phyloP scores from a whole-genome alignment of 1,140 invertebrate genomes.

The Drosophila bocqueti region DNA sequence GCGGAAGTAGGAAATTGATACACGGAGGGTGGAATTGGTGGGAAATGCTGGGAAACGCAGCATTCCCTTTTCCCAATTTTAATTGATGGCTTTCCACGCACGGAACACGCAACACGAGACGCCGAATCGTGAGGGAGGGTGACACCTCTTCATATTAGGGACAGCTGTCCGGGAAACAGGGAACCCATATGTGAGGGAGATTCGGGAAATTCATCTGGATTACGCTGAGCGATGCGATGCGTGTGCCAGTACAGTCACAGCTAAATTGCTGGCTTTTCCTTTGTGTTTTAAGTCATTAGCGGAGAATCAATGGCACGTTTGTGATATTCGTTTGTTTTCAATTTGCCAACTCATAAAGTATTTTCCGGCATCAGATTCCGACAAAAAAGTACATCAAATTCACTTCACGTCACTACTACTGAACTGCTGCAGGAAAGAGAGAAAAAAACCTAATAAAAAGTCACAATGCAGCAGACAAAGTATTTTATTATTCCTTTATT shows the following conservation, averaged over 20 bases:
- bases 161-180: constrained; percentile 43
- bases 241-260: constrained; percentile 62
- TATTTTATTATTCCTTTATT: constrained; percentile 42
- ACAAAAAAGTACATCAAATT: constrained; percentile 9
- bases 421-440: constrained; percentile 6
- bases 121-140: constrained; percentile 37
- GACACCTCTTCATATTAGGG: constrained; percentile 34
- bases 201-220: constrained; percentile 38
- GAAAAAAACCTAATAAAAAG: constrained; percentile 27
- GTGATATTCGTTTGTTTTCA: constrained; percentile 9
- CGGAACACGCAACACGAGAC: constrained; percentile 23
- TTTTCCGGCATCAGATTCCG: constrained; percentile 7
- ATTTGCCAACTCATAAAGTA: constrained; percentile 24
- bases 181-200: constrained; percentile 56
- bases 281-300: constrained; percentile 45
- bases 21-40: constrained; percentile 15
- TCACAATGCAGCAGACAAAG: constrained; percentile 44
- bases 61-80: constrained; percentile 40
- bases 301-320: constrained; percentile 28
- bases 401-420: not conserved
- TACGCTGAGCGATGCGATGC: constrained; percentile 28
- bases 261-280: constrained; percentile 45
- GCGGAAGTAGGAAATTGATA: constrained; percentile 39
- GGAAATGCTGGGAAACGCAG: constrained; percentile 20
- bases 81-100: constrained; percentile 72